Base-by-base conservation (phyloP, 2,888 invertebrate species). In the Drosophila paramelanica region DNA sequence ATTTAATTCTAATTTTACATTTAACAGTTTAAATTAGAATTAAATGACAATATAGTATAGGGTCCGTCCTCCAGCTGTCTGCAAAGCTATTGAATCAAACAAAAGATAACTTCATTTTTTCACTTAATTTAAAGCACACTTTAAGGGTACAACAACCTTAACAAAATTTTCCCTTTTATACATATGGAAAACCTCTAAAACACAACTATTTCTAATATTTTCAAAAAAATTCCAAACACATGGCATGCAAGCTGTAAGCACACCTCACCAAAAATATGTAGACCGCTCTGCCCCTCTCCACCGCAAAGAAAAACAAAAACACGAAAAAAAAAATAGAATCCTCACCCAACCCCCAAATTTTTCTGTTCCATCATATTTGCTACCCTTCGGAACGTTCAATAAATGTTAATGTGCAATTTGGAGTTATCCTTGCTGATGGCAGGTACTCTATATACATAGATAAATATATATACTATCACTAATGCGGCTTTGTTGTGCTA, bases 371-470 rank as follows among this genome's bases (percentile, higher is more conserved):
- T 14, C 14, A 39, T 11, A 33, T 66, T 59, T 62, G 55, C 62
- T 64, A 64, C 52, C 79, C 79, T 60, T 53, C 42, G 53, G 52
- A 31, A 36, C 60, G 41, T 55, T 75, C 77, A 64, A 77, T 77
- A 67, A 79, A 79, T 77, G 76, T 79, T 62, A 77, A 76, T 79
- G 61, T 70, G 77, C 65, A 79, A 60, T 74, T 77, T 61, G 52
- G 53, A 62, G 73, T 52, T 57, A 60, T 69, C 43, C 60, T 51
- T 74, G 41, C 36, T 60, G 59, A 55, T 66, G 58, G 36, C 73
- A 77, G 73, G 81, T 80, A 58, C 45, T 43, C 14, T 27, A 13
- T 55, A 42, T 13, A 13, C 13, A 11, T 3, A 3, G 5, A 39
- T n/a, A 38, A 6, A 31, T 58, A 56, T 58, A 43, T 58, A 43